These are phyloP conservation scores for Calypte anna DNA, from an alignment of 2,113 vertebrate genomes.

Conservation along the genomic window DNA sequence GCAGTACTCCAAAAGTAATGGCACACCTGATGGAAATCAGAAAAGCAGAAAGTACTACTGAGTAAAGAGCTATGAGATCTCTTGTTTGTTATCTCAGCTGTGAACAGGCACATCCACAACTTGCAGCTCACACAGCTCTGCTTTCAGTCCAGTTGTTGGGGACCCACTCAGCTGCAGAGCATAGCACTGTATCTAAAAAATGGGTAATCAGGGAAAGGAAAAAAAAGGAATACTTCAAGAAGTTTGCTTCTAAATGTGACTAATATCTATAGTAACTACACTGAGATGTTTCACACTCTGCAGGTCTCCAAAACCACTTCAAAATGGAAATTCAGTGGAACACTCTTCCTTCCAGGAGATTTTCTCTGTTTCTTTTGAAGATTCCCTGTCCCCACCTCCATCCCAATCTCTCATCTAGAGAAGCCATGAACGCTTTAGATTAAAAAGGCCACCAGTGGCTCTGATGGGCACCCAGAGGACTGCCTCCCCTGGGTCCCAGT, in stretches of 20 bases:
- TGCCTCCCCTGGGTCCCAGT: background rate
- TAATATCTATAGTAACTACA: background rate
- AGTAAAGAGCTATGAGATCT: too few species aligned
- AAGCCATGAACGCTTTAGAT: background rate
- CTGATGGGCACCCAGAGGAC: background rate
- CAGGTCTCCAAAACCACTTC: background rate
- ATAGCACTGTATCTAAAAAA: background rate
- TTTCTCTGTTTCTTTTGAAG: background rate
- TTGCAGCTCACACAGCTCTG: background rate
- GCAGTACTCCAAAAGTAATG: accelerated
- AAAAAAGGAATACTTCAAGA: background rate
- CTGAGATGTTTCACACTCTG: background rate
- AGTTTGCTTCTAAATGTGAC: background rate
- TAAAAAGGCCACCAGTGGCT: background rate
- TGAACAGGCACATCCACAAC: background rate
- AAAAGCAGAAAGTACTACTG: background rate
- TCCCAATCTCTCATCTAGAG: background rate
- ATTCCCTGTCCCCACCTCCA: background rate
- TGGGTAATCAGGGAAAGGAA: background rate
- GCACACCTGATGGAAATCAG: background rate
- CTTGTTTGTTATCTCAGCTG: background rate
- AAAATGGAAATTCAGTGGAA: background rate
- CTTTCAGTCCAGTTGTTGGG: background rate
- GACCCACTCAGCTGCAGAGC: background rate
- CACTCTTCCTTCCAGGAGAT: background rate